Conservation (phyloP, 2,888 invertebrate species). For the Thalpophila matura region DNA sequence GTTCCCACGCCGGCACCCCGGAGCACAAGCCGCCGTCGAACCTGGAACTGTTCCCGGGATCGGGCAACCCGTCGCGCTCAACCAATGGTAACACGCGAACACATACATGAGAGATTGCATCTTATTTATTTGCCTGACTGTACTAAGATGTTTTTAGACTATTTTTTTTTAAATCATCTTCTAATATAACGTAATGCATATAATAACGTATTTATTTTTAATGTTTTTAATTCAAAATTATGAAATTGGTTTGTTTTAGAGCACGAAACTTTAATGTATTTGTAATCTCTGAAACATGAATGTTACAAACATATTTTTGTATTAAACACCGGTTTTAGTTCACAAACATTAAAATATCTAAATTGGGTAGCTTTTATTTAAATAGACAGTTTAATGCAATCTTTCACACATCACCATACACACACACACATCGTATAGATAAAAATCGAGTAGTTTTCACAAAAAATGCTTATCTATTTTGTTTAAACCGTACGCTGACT, state of each 20-base stretch:
- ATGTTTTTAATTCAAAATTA: background rate
- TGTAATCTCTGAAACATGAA: background rate
- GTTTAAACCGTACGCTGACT: conserved; percentile 28
- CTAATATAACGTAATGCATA: conserved; percentile 1
- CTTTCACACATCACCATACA: conserved; percentile 42
- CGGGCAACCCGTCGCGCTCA: conserved; percentile 92
- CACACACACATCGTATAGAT: conserved; percentile 39
- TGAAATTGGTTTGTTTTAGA: conserved; percentile 6
- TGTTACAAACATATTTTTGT: background rate
- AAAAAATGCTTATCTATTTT: conserved; percentile 30
- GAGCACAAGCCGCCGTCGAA: conserved; percentile 93
- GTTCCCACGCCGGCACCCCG: conserved; percentile 91
- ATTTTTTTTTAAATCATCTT: conserved; percentile 2
- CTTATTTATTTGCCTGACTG: conserved; percentile 34
- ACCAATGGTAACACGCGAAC: conserved; percentile 94
- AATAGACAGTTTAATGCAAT: conserved; percentile 42
- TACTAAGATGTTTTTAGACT: conserved; percentile 13
- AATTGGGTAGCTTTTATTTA: background rate
- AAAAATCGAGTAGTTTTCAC: conserved; percentile 26
- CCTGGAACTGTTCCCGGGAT: conserved; percentile 93
- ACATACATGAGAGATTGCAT: conserved; percentile 56
- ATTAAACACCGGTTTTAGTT: background rate
- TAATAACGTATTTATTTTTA: too few relatives aligned
- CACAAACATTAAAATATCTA: background rate
- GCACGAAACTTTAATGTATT: background rate